Evolutionary conservation across 1,140 invertebrate genomes (phyloP).

Genomic region (Aphelenchoides avenae): DNA sequence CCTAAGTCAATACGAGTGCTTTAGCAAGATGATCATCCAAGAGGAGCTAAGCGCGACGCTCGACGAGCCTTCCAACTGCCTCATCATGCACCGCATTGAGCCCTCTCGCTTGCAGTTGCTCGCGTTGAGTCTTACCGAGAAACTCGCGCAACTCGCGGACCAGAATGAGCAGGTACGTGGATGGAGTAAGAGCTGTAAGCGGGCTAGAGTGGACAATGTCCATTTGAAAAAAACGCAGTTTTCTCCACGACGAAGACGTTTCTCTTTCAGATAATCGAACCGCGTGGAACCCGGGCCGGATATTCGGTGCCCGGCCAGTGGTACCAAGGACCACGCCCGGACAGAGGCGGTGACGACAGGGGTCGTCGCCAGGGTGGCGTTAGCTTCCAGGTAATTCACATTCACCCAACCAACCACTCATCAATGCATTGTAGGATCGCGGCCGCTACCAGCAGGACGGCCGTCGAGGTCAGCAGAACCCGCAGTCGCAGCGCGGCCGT

Average conservation of each 20-base stretch:
- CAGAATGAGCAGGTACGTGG: conserved; percentile 92
- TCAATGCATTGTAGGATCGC: too few relatives aligned
- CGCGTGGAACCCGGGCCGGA: conserved; percentile 36
- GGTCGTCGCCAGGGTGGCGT: too few relatives aligned
- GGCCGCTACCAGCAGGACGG: too few relatives aligned
- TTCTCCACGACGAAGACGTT: not conserved
- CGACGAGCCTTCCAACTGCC: conserved; percentile 92
- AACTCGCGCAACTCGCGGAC: conserved; percentile 86
- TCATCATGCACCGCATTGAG: conserved; percentile 97
- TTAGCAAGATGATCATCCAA: conserved; percentile 97
- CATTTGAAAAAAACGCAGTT: not conserved
- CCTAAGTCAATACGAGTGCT: conserved; percentile 10
- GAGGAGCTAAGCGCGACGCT: conserved; percentile 86
- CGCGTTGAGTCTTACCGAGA: conserved; percentile 87
- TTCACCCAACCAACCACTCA: too few relatives aligned
- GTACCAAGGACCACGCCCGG: too few relatives aligned
- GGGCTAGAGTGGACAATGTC: not conserved
- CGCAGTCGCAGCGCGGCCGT: too few relatives aligned
- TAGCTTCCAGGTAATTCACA: too few relatives aligned
- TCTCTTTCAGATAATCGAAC: conserved; percentile 47
- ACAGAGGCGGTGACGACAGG: too few relatives aligned
- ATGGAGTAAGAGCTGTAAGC: conserved; percentile 16
- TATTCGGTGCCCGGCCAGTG: conserved; percentile 44
- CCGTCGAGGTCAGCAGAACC: too few relatives aligned
- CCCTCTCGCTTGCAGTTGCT: conserved; percentile 91